phyloP scores from a whole-genome alignment of 35 echinoderm and acorn worm genomes.

The Strongylocentrotus purpuratus region DNA sequence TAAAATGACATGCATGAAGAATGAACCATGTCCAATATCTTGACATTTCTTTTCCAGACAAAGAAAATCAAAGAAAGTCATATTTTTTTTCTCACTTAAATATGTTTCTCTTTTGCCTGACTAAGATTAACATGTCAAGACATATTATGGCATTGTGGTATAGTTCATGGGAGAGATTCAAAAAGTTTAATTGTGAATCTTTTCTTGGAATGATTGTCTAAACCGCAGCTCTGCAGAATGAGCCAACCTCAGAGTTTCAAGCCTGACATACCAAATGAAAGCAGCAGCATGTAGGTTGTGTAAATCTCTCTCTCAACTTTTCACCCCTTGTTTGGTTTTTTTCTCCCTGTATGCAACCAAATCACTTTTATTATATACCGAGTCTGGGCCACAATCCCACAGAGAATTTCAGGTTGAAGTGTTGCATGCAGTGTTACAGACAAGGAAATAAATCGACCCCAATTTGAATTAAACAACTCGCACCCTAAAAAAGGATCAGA shows the following conservation, averaged over 20 bases:
- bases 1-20: too few relatives aligned
- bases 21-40: too few relatives aligned
- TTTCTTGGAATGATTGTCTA: slow-evolving; percentile 3
- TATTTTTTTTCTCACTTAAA: neutral
- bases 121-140: neutral
- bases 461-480: too few relatives aligned
- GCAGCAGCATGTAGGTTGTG: neutral
- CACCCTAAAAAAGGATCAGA: neutral
- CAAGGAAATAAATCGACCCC: neutral
- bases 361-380: neutral
- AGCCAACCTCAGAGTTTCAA: neutral
- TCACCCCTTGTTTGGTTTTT: neutral
- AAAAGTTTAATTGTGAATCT: neutral
- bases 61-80: neutral
- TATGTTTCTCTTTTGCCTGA: neutral
- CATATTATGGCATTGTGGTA: neutral
- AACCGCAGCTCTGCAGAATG: neutral
- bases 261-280: neutral
- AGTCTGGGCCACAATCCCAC: neutral
- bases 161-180: neutral
- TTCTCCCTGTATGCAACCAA: neutral
- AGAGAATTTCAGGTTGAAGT: neutral
- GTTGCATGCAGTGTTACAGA: neutral
- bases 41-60: neutral
- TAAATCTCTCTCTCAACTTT: neutral